Conservation (phyloP, 2,888 invertebrate species). For the Mimachlamys varia region DNA sequence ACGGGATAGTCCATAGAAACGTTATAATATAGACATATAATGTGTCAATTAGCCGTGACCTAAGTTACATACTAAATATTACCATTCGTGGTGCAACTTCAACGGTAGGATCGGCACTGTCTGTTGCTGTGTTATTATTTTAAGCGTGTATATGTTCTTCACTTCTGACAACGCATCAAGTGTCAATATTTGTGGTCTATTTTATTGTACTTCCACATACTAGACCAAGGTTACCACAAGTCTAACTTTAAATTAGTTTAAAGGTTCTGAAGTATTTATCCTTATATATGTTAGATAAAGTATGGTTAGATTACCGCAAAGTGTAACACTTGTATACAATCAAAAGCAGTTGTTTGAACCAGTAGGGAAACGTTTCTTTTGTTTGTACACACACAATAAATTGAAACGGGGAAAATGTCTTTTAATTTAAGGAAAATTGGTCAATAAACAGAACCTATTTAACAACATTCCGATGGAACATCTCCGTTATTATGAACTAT, state of each 20-base stretch:
- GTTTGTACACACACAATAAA: neutral
- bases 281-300: neutral
- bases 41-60: neutral
- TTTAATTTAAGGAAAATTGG: neutral
- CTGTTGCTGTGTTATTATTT: slow-evolving; percentile 3
- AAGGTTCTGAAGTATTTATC: neutral
- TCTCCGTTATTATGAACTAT: too few species aligned
- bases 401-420: neutral
- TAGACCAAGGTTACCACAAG: neutral
- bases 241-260: neutral
- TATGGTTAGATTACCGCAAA: neutral
- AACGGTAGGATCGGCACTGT: neutral
- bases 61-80: neutral
- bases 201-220: neutral
- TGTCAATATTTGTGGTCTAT: neutral
- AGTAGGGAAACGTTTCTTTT: neutral
- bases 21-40: neutral
- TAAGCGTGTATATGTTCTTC: neutral
- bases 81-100: neutral
- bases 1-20: neutral
- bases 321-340: neutral
- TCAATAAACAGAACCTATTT: too few species aligned
- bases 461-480: too few species aligned
- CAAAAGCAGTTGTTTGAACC: neutral
- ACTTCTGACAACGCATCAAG: neutral